Evolutionary conservation across 1,140 invertebrate genomes (phyloP), one percentile per base, ranked within the genome.

Genomic region (Nasonia vitripennis): DNA sequence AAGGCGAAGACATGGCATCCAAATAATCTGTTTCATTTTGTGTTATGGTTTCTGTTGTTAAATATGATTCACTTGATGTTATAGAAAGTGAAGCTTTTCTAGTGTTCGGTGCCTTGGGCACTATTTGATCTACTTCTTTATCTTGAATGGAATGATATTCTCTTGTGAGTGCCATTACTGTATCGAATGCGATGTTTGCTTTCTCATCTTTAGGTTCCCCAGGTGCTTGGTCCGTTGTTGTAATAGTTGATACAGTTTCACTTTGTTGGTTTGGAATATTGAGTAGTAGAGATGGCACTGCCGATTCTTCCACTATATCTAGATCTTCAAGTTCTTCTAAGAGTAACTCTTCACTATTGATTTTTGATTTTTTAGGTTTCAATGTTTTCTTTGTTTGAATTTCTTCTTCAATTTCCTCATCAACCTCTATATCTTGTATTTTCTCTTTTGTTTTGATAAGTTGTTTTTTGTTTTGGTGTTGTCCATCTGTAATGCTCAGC

Each of bases 31-130:
- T 91, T 17, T 91, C 90, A 80, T 91, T 91, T 89, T 95, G 94
- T 51, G 94, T 88, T 55, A 94, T 94, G 55, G 94, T 94, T 94
- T 96, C 95, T 6, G 92, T 94, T 31, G 94, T 94, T 86, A 95
- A 92, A 88, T 95, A 94, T 5, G 95, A 93, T 89, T 96, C 95
- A 10, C 94, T 88, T 41, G 94, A 91, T 84, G 94, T 94, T 41
- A 96, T 89, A 34, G 93, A 93, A 68, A 94, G 88, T 51, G 93
- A 94, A 31, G 95, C 95, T 85, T 88, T 91, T 78, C 89, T 89
- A 86, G 89, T 90, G 37, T 90, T 82, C 41, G 92, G 92, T 86
- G 93, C 93, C 5, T 91, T 87, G 14, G 90, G 86, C 81, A 90
- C 85, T 7, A 94, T 90, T 2, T 91, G 86, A 78, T 93, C 90